These are phyloP conservation scores for Dicyrtoma fusca DNA, from an alignment of 2,888 invertebrate species.

Conservation along the genomic window DNA sequence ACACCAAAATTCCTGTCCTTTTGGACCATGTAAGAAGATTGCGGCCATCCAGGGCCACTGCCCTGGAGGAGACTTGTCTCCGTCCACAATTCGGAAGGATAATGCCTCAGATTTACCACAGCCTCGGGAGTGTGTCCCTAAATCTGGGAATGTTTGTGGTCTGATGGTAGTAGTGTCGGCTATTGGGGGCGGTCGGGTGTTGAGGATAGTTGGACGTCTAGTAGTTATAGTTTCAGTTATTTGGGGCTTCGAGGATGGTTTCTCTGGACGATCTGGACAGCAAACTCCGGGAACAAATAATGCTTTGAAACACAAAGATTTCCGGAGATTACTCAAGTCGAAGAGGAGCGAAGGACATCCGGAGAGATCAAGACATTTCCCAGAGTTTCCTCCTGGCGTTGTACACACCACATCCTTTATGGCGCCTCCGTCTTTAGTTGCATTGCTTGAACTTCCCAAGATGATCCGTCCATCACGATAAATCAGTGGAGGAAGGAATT, in stretches of 20 bases:
- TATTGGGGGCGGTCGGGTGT: slow-evolving; percentile 40
- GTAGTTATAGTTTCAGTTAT: slow-evolving; percentile 40
- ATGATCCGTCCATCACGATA: slow-evolving; percentile 57
- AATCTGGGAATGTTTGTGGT: slow-evolving; percentile 33
- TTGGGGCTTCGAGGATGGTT: slow-evolving; percentile 31
- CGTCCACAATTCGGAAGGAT: slow-evolving; percentile 84
- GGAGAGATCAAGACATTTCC: slow-evolving; percentile 84
- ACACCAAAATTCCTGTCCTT: slow-evolving; percentile 89
- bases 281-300: slow-evolving; percentile 91
- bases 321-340: slow-evolving; percentile 77
- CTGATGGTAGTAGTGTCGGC: slow-evolving; percentile 49
- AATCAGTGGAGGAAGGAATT: slow-evolving; percentile 57
- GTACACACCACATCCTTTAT: slow-evolving; percentile 55
- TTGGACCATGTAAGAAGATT: slow-evolving; percentile 82
- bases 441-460: slow-evolving; percentile 51
- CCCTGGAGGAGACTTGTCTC: slow-evolving; percentile 59
- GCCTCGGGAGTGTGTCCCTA: slow-evolving; percentile 60
- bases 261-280: slow-evolving; percentile 67
- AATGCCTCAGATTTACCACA: slow-evolving; percentile 66
- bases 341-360: slow-evolving; percentile 83
- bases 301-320: slow-evolving; percentile 88
- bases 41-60: slow-evolving; percentile 96
- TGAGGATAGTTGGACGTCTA: slow-evolving; percentile 30
- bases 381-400: slow-evolving; percentile 73
- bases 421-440: slow-evolving; percentile 54